phyloP scores from a whole-genome alignment of 2,888 invertebrate species.

The Agrotis clavis region DNA sequence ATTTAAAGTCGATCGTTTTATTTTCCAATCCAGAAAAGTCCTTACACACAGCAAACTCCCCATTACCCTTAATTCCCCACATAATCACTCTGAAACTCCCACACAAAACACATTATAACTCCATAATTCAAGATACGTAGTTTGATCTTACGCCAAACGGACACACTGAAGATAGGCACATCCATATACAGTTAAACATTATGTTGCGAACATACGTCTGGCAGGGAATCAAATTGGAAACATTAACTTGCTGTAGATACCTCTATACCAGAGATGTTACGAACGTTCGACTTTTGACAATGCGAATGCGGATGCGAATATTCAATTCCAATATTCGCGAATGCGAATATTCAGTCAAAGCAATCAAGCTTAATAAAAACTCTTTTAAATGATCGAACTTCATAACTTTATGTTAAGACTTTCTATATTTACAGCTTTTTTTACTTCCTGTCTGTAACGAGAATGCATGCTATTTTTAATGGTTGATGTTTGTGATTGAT shows the following conservation, averaged over 20 bases:
- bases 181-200: conserved; percentile 57
- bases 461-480: no score
- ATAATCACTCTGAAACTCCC: conserved; percentile 5
- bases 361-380: no score
- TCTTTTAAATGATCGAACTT: no score
- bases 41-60: background rate
- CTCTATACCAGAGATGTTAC: background rate
- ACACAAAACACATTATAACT: conserved; percentile 56
- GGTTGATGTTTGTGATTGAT: no score
- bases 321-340: no score
- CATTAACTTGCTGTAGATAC: conserved; percentile 59
- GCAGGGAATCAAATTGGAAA: conserved; percentile 67
- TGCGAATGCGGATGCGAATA: no score
- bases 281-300: no score
- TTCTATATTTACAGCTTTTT: no score
- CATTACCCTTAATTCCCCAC: background rate
- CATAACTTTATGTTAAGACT: no score
- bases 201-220: conserved; percentile 61
- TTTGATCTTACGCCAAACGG: conserved; percentile 65
- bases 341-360: no score
- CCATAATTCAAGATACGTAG: conserved; percentile 54
- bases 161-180: conserved; percentile 55
- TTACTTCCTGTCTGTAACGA: no score
- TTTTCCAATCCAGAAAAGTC: background rate
- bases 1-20: no score